These are phyloP conservation scores for Ferdinandea cuprea DNA, from an alignment of 2,888 invertebrate genomes.

Conservation along the genomic window DNA sequence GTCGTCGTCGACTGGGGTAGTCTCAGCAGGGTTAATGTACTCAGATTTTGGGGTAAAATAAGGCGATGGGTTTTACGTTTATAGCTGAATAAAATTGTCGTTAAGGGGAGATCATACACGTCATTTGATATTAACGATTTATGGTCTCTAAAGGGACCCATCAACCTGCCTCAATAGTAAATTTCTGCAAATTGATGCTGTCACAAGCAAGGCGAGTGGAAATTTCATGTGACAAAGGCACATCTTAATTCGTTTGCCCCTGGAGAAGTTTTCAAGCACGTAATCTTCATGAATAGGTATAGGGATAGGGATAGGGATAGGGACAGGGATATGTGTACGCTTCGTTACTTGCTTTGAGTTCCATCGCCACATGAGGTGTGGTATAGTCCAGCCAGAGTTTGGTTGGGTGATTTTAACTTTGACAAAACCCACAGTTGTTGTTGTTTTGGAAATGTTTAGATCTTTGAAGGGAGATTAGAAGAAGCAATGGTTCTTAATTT, in stretches of 20 bases:
- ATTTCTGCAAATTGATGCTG: conserved; percentile 25
- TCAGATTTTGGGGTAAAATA: conserved; percentile 31
- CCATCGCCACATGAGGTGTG: background rate
- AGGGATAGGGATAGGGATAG: no score
- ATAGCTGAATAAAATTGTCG: conserved; percentile 65
- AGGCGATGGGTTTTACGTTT: conserved; percentile 53
- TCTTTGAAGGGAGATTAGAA: no score
- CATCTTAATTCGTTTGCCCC: background rate
- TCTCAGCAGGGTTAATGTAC: no score
- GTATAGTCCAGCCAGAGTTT: background rate
- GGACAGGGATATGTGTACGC: background rate
- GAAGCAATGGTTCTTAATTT: background rate
- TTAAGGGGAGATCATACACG: conserved; percentile 58
- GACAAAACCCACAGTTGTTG: background rate
- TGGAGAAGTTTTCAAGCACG: background rate
- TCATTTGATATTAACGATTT: conserved; percentile 61
- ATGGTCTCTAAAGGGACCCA: conserved; percentile 30
- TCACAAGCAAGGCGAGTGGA: background rate
- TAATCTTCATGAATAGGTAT: background rate
- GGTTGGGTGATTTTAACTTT: background rate
- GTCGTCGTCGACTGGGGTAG: conserved; percentile 20
- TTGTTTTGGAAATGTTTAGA: background rate
- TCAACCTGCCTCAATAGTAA: conserved; percentile 17
- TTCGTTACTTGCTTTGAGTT: background rate
- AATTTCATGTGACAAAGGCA: conserved; percentile 2